A percentile compares a stretch with the other conserved stretches of the same genome.
Conservation (phyloP, 2,113 vertebrate genomes). For the Edolisoma coerulescens region DNA sequence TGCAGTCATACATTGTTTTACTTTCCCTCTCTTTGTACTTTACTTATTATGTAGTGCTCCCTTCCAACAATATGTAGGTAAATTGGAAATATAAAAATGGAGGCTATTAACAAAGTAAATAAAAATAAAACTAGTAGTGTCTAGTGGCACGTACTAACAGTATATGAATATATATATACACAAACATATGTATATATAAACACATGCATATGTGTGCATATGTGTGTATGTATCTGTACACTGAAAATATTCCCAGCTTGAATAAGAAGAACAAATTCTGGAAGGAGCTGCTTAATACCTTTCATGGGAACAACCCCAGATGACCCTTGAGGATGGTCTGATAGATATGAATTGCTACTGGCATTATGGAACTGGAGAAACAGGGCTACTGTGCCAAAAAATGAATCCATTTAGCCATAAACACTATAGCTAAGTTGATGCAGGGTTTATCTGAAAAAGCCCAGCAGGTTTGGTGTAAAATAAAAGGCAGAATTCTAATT, state of each 20-base stretch:
- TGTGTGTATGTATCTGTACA: not conserved
- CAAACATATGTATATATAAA: too few relatives aligned
- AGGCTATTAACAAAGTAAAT: not conserved
- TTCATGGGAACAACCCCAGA: not conserved
- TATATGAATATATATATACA: not conserved
- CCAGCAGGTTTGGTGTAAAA: constrained; percentile 37
- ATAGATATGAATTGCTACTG: not conserved
- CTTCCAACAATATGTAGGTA: not conserved
- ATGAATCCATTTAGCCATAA: not conserved
- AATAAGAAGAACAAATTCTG: not conserved
- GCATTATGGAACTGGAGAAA: not conserved
- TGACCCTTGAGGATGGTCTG: not conserved
- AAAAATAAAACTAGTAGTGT: not conserved
- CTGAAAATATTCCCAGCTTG: not conserved
- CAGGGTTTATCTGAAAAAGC: constrained; percentile 30
- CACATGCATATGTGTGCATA: not conserved
- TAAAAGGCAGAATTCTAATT: constrained; percentile 2
- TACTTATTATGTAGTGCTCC: not conserved
- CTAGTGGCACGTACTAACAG: not conserved
- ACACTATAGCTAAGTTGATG: not conserved
- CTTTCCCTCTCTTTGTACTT: not conserved
- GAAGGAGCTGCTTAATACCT: not conserved
- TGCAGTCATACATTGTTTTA: not conserved
- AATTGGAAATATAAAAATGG: not conserved
- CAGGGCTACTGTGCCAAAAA: constrained; percentile 3